These are phyloP conservation scores for Plestiodon gilberti DNA, from an alignment of 2,113 vertebrate species.

Conservation along the genomic window DNA sequence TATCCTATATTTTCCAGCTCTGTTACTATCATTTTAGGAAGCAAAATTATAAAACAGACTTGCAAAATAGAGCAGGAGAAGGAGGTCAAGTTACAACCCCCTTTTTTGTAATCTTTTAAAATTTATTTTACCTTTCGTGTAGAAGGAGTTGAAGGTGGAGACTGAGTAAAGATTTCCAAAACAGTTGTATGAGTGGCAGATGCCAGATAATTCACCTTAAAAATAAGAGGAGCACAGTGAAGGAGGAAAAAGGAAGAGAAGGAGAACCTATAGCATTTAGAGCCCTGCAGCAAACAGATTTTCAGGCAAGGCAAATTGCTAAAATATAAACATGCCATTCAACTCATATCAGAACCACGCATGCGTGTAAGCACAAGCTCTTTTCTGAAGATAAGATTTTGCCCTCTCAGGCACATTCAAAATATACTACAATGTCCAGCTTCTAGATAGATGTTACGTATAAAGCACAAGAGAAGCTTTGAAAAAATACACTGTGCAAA, in stretches of 20 bases:
- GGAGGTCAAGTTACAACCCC: neutral
- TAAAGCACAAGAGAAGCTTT: conserved; percentile 13
- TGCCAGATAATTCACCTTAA: conserved; percentile 52
- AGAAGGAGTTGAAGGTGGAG: conserved; percentile 51
- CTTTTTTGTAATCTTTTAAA: conserved; percentile 13
- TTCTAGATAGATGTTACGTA: neutral
- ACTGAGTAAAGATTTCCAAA: conserved; percentile 62
- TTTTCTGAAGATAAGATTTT: neutral
- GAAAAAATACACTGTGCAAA: neutral
- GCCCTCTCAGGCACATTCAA: neutral
- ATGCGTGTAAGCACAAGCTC: conserved; percentile 27
- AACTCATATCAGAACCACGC: neutral
- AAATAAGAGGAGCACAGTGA: conserved; percentile 53
- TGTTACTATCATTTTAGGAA: neutral
- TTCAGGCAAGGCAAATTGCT: neutral
- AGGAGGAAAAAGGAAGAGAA: neutral
- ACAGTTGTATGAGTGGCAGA: conserved; percentile 56
- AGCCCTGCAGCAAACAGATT: neutral
- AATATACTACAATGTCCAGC: neutral
- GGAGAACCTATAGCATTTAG: neutral
- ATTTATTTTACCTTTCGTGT: conserved; percentile 51
- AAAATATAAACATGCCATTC: neutral
- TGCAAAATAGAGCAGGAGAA: neutral
- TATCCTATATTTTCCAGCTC: neutral
- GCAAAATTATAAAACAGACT: neutral